Percentiles rank a stretch among this genome's conserved stretches.
Evolutionary conservation across 2,113 vertebrate genomes (phyloP).

Genomic region (Rousettus leschenaultii): DNA sequence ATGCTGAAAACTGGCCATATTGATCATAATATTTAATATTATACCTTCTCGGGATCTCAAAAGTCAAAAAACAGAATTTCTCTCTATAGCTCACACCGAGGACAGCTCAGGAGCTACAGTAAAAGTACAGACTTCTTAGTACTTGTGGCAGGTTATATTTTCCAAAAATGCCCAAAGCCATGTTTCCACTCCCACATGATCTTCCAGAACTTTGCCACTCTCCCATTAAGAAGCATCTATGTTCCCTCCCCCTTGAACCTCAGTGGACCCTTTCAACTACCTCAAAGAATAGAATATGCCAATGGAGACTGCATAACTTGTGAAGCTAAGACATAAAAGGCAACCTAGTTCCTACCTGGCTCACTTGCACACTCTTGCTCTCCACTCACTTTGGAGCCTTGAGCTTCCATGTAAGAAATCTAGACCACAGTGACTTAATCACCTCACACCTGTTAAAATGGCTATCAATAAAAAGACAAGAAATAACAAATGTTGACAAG

Average conservation of each 20-base stretch:
- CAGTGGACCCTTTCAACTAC: neutral
- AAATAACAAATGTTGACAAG: neutral
- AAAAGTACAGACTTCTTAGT: conserved; percentile 1
- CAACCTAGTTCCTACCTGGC: neutral
- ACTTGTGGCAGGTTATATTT: neutral
- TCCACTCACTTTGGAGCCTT: neutral
- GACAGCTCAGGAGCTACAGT: neutral
- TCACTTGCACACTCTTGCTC: neutral
- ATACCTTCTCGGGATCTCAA: neutral
- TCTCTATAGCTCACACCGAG: neutral
- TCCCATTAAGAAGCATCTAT: neutral
- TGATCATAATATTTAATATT: neutral
- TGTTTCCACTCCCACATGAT: neutral
- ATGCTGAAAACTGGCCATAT: neutral
- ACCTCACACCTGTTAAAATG: neutral
- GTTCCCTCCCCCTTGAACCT: neutral
- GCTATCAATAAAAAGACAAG: neutral
- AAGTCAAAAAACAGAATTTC: conserved; percentile 21
- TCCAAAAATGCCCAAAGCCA: neutral
- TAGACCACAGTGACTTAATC: neutral
- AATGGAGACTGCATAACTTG: neutral
- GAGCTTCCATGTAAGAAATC: neutral
- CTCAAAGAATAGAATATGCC: neutral
- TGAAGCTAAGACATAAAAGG: neutral
- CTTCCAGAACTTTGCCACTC: neutral